Evolutionary conservation across 1,140 invertebrate genomes (phyloP).

Genomic region (Dinoponera quadriceps): DNA sequence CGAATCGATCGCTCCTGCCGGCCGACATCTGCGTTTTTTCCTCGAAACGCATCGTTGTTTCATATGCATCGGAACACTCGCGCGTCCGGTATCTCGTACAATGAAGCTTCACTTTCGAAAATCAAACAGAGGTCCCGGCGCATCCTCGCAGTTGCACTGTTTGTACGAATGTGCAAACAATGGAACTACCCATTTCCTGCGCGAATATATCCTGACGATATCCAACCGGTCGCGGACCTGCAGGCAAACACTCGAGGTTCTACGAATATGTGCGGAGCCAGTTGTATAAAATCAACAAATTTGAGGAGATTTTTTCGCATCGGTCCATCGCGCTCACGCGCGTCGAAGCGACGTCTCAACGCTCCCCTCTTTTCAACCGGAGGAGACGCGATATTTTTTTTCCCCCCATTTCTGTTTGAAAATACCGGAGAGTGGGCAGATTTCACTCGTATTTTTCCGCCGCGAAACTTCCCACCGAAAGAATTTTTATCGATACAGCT

Average conservation of each 20-base stretch:
- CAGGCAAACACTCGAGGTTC: constrained; percentile 69
- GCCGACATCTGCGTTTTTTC: constrained; percentile 8
- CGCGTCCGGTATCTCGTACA: constrained; percentile 65
- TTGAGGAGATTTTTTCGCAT: constrained; percentile 17
- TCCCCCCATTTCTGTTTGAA: not conserved
- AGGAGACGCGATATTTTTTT: not conserved
- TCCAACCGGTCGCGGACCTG: constrained; percentile 76
- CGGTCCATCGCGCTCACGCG: not conserved
- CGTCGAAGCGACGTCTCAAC: not conserved
- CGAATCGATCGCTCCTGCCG: not conserved
- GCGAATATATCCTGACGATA: constrained; percentile 81
- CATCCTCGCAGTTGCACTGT: constrained; percentile 79
- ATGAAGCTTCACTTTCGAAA: constrained; percentile 82
- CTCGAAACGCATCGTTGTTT: constrained; percentile 50
- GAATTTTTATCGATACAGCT: too few species aligned
- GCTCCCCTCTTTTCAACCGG: too few species aligned
- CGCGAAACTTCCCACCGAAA: too few species aligned
- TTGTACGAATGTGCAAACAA: constrained; percentile 83
- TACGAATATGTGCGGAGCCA: constrained; percentile 53
- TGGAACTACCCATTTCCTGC: constrained; percentile 78
- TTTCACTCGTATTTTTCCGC: too few species aligned
- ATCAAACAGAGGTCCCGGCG: constrained; percentile 78
- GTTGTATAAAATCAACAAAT: constrained; percentile 49
- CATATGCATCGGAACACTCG: constrained; percentile 56
- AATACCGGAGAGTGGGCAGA: too few species aligned